Evolutionary conservation across 2,888 invertebrate genomes (phyloP).

Genomic region (Drosophila lutescens): DNA sequence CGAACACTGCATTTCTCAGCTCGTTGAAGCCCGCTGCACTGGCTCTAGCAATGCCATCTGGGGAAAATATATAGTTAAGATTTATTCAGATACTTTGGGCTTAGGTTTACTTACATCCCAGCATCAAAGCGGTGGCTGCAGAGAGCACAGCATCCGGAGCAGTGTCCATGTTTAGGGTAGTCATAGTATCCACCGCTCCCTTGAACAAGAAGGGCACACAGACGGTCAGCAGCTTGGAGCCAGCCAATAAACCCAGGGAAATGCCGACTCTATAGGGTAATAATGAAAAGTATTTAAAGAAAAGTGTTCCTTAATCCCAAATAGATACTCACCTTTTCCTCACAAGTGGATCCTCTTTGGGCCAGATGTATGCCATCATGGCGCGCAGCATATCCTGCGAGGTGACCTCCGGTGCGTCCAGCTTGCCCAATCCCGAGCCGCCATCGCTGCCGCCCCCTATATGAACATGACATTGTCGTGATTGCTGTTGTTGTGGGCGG

Average conservation of each 20-base stretch:
- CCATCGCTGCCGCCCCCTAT: conserved; percentile 89
- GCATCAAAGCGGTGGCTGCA: conserved; percentile 90
- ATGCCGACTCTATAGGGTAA: conserved; percentile 88
- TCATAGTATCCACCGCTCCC: conserved; percentile 90
- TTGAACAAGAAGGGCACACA: conserved; percentile 98
- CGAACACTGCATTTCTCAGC: conserved; percentile 98
- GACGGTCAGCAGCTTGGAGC: conserved; percentile 95
- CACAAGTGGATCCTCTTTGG: conserved; percentile 88
- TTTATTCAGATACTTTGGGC: background rate
- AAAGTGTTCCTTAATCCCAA: background rate
- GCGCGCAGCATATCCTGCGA: conserved; percentile 92
- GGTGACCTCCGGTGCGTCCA: conserved; percentile 87
- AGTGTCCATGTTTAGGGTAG: conserved; percentile 89
- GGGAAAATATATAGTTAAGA: conserved; percentile 43
- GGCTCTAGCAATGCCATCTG: conserved; percentile 97
- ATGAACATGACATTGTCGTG: conserved; percentile 93
- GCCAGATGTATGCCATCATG: conserved; percentile 98
- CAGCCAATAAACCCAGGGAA: conserved; percentile 91
- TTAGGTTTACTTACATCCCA: conserved; percentile 90
- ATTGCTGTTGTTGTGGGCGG: conserved; percentile 70
- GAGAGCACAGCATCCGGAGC: conserved; percentile 93
- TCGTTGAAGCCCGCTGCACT: conserved; percentile 97
- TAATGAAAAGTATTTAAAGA: background rate
- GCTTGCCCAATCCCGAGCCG: conserved; percentile 86
- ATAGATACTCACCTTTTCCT: conserved; percentile 73